Percentiles rank a stretch among this genome's conserved stretches.
Conservation (phyloP, 23 tunicate species). For the Styela clava region DNA sequence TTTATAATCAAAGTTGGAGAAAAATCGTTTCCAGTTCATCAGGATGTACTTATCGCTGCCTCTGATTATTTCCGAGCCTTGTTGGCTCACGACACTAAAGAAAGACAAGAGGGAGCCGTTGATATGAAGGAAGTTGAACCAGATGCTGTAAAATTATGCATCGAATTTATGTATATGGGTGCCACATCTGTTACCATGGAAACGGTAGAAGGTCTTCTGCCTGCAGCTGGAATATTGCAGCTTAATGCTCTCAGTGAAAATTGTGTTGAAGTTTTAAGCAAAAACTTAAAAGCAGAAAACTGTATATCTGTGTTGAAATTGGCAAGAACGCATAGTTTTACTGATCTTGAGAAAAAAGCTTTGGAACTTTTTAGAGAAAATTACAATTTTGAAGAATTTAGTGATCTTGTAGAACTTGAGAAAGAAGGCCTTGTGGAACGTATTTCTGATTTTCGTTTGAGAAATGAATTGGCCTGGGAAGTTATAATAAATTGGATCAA, state of each 20-base stretch:
- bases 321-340: neutral
- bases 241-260: neutral
- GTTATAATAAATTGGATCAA: neutral
- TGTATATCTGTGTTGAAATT: neutral
- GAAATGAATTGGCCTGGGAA: neutral
- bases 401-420: neutral
- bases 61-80: neutral
- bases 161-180: neutral
- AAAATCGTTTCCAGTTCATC: neutral
- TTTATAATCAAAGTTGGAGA: neutral
- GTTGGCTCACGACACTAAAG: neutral
- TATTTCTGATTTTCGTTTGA: neutral
- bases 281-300: neutral
- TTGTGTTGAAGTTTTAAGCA: neutral
- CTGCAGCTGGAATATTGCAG: neutral
- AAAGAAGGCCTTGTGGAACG: neutral
- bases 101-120: neutral
- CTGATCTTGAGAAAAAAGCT: neutral
- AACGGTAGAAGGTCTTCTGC: neutral
- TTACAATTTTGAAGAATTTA: neutral
- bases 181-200: neutral
- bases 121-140: neutral
- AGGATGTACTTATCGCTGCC: neutral
- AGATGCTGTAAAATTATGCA: neutral
- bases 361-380: neutral